Evolutionary conservation across 64 coral and sea anemone genomes (phyloP).

Genomic region (Actinia tenebrosa): DNA sequence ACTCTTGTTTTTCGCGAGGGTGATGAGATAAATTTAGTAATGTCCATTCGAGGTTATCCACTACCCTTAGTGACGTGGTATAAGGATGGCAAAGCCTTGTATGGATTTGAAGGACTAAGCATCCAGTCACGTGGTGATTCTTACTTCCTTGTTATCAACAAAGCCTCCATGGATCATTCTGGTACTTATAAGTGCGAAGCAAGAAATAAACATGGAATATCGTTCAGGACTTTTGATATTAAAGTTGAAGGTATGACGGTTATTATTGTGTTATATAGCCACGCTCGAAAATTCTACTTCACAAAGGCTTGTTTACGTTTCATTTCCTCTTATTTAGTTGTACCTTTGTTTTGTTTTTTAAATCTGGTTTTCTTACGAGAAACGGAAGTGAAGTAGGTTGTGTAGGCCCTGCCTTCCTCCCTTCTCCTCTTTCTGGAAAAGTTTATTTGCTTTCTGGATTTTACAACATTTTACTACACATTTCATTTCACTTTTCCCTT

Average conservation of each 20-base stretch:
- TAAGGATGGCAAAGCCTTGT: conserved; percentile 65
- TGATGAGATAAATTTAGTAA: conserved; percentile 69
- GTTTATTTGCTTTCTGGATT: neutral
- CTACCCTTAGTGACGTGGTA: conserved; percentile 81
- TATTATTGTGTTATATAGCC: neutral
- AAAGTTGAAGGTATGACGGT: conserved; percentile 38
- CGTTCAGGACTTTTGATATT: conserved; percentile 36
- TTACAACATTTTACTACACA: neutral
- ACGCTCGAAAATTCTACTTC: neutral
- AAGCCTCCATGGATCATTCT: conserved; percentile 36
- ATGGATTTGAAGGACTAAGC: conserved; percentile 29
- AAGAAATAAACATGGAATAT: conserved; percentile 35
- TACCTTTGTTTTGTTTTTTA: too few relatives aligned
- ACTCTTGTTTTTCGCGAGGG: conserved; percentile 40
- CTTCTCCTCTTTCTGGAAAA: too few relatives aligned
- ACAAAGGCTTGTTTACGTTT: neutral
- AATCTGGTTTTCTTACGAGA: too few relatives aligned
- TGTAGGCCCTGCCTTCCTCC: too few relatives aligned
- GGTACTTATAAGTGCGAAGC: conserved; percentile 55
- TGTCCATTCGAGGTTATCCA: conserved; percentile 80
- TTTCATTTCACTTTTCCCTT: neutral
- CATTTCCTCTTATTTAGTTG: neutral
- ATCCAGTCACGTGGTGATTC: conserved; percentile 68
- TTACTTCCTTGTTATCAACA: conserved; percentile 60
- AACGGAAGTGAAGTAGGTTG: too few relatives aligned